Base-by-base conservation (phyloP, 2,113 vertebrate species). In the Balaeniceps rex region DNA sequence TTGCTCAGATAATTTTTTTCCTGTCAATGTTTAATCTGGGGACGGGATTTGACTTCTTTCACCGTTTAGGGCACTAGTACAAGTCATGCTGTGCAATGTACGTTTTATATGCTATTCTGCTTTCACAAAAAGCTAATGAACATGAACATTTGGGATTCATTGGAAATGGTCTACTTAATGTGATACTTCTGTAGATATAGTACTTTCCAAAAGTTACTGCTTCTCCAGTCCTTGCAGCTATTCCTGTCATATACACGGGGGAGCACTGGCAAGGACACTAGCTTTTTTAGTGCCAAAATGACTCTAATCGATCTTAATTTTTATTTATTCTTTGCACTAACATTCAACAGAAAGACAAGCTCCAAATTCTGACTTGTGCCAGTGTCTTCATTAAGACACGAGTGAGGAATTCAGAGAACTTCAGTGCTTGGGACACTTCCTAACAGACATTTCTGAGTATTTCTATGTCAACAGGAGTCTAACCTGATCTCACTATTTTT, bases 91-190 rank as follows among this genome's bases (percentile, higher is more conserved):
- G 66, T 76, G 94, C 40, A 38, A 36, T 36, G 79, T 19, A 61
- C 91, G 81, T 97, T 94, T 91, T 71, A 68, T 55, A 42, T 52
- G 87, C 34, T 54, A 63, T 91, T 96, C 47, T 94, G 81, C 83
- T 93, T 78, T 86, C 65, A 33, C 83, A 63, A 90, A 93, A 88
- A 87, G 34, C 19, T 92, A 91, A 93, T 93, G 90, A 96, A 80
- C 77, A 9, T 4, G 55, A 96, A 49, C 86, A 42, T 87, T 95
- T 95, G 91, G 86, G 87, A 90, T 88, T 96, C 95, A n/a, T 55
- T 92, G 75, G 81, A 95, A 95, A 89, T 93, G 76, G 42, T 95
- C 96, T 85, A 17, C 83, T 96, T 96, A 95, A 96, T 94, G 85
- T 55, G 83, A 57, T 92, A 42, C 76, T 93, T 87, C 84, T 94